Conservation (phyloP, 30 jellyfish, hydroid and myxozoan genomes). For the Aurelia sp. region DNA sequence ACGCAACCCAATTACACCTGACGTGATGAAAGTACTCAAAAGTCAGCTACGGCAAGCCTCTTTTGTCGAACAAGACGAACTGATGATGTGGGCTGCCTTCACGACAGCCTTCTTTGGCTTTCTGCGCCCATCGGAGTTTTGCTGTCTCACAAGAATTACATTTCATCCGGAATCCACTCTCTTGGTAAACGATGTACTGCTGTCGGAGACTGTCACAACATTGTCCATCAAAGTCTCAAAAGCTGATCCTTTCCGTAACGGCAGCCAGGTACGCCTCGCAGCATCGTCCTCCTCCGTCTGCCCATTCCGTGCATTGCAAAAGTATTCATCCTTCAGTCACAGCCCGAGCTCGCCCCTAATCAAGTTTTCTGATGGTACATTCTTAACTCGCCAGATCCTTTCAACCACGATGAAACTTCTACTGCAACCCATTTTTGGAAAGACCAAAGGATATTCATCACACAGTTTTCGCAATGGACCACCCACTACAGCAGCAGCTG, state of each 20-base stretch:
- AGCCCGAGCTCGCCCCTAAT: neutral
- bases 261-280: neutral
- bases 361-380: neutral
- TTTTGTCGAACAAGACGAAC: too few relatives aligned
- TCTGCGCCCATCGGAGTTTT: too few relatives aligned
- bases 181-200: too few relatives aligned
- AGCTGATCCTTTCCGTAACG: conserved; percentile 25
- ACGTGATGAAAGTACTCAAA: too few relatives aligned
- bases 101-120: too few relatives aligned
- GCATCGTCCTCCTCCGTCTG: conserved; percentile 18
- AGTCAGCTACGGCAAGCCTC: too few relatives aligned
- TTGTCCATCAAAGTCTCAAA: too few relatives aligned
- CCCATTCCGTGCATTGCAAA: conserved; percentile 18
- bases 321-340: neutral
- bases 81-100: too few relatives aligned
- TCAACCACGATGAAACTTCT: conserved; percentile 3
- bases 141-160: neutral
- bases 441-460: neutral
- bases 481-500: conserved; percentile 6
- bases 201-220: too few relatives aligned
- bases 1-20: too few relatives aligned
- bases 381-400: neutral
- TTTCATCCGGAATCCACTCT: too few relatives aligned
- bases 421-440: neutral
- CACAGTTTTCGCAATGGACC: conserved; percentile 25